Evolutionary conservation across 2,113 vertebrate genomes (phyloP).

Genomic region (Halichoeres trimaculatus): DNA sequence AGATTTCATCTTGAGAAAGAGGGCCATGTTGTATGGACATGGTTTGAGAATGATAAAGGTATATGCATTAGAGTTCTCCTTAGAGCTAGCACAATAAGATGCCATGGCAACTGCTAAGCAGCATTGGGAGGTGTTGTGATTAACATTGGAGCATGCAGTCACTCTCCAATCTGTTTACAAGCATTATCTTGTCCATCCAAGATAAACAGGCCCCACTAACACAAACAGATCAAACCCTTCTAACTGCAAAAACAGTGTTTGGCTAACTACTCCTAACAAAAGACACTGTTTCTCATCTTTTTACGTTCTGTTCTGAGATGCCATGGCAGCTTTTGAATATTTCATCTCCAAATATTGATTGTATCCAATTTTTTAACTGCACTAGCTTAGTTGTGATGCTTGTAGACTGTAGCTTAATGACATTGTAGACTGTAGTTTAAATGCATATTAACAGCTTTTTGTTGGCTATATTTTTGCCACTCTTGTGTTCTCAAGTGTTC

Average conservation of each 20-base stretch:
- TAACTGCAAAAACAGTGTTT: conserved; percentile 67
- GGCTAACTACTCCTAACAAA: conserved; percentile 41
- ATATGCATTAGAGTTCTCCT: conserved; percentile 81
- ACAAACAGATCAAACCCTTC: conserved; percentile 59
- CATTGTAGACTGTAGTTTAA: conserved; percentile 72
- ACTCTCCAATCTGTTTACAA: conserved; percentile 69
- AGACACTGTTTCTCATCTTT: conserved; percentile 58
- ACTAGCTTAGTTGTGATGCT: conserved; percentile 78
- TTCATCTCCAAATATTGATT: conserved; percentile 75
- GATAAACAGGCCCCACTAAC: conserved; percentile 64
- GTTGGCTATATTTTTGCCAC: conserved; percentile 71
- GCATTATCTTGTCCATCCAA: conserved; percentile 67
- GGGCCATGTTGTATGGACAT: conserved; percentile 85
- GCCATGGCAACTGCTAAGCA: conserved; percentile 84
- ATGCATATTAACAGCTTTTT: conserved; percentile 76
- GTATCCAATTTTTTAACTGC: conserved; percentile 54
- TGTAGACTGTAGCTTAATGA: conserved; percentile 67
- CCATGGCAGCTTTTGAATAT: conserved; percentile 83
- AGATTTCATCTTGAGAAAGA: conserved; percentile 86
- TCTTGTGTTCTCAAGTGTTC: conserved; percentile 69
- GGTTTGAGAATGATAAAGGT: conserved; percentile 86
- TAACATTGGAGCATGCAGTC: conserved; percentile 69
- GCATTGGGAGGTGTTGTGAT: conserved; percentile 74
- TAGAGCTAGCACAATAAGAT: conserved; percentile 83
- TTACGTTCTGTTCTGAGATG: conserved; percentile 64